These are phyloP conservation scores for Agapetus fuscipes DNA, from an alignment of 2,888 invertebrate genomes.

Conservation along the genomic window DNA sequence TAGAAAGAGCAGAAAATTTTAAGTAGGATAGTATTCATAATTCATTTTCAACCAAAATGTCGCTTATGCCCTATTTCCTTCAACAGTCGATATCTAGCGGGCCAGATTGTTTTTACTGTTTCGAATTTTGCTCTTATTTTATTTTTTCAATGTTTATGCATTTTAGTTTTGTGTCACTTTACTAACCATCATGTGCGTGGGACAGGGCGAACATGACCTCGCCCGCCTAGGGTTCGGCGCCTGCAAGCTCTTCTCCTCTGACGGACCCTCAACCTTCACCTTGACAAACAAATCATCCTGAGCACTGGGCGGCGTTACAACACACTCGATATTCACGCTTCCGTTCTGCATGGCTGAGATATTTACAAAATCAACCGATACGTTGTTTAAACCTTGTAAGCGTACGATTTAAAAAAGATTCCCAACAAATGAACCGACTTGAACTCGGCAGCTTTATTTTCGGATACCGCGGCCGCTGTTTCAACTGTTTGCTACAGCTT, in stretches of 20 bases:
- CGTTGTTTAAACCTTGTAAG: not conserved
- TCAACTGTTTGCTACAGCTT: too few relatives aligned
- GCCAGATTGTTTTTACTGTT: too few relatives aligned
- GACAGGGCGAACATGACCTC: constrained; percentile 19
- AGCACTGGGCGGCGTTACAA: constrained; percentile 16
- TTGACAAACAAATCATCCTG: not conserved
- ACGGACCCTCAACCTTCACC: constrained; percentile 1
- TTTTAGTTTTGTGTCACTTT: too few relatives aligned
- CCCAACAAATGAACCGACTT: not conserved
- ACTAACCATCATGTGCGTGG: constrained; percentile 18
- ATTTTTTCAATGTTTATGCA: too few relatives aligned
- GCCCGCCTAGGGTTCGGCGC: constrained; percentile 9
- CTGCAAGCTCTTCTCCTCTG: constrained; percentile 3
- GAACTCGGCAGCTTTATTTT: not conserved
- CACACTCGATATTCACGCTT: constrained; percentile 12
- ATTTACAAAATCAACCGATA: not conserved
- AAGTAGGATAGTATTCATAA: too few relatives aligned
- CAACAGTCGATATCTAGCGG: too few relatives aligned
- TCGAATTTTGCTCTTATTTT: too few relatives aligned
- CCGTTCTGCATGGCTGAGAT: constrained; percentile 15
- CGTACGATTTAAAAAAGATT: too few relatives aligned
- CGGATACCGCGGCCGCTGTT: too few relatives aligned
- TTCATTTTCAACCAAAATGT: too few relatives aligned
- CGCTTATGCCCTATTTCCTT: too few relatives aligned
- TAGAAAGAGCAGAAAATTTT: too few relatives aligned